Conservation (phyloP, 2,888 invertebrate species). For the Cerastoderma edule region DNA sequence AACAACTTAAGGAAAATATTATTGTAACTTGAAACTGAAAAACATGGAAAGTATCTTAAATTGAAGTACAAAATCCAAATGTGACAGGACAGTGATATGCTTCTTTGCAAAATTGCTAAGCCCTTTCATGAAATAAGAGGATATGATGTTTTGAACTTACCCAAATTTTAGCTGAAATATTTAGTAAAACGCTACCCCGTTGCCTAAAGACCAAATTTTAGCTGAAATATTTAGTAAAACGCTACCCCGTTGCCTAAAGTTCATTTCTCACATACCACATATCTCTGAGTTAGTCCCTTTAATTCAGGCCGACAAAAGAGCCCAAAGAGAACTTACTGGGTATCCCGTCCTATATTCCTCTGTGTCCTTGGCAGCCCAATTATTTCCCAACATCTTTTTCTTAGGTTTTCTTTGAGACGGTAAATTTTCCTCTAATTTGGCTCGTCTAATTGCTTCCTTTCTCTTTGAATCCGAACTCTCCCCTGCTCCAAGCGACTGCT, state of each 20-base stretch:
- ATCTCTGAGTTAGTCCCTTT: neutral
- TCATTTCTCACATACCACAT: neutral
- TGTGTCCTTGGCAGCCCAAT: constrained; percentile 47
- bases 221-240: neutral
- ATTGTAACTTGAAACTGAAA: no score
- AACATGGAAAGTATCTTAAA: no score
- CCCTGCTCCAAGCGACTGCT: constrained; percentile 6
- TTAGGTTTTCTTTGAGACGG: neutral
- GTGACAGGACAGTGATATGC: no score
- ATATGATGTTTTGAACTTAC: no score
- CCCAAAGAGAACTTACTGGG: constrained; percentile 37
- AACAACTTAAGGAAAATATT: no score
- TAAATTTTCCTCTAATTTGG: neutral
- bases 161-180: no score
- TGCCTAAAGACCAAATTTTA: neutral
- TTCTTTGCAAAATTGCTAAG: no score
- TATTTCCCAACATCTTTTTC: constrained; percentile 14
- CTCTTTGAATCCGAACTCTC: neutral
- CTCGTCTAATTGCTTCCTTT: neutral
- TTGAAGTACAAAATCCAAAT: no score
- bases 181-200: neutral
- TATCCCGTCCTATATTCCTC: constrained; percentile 56
- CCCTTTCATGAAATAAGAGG: no score
- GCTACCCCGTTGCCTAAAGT: neutral
- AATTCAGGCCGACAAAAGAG: neutral